Percentiles rank a stretch among this genome's conserved stretches.
These are phyloP conservation scores for Platichthys stellatus DNA, from an alignment of 2,113 vertebrate species.

Conservation along the genomic window DNA sequence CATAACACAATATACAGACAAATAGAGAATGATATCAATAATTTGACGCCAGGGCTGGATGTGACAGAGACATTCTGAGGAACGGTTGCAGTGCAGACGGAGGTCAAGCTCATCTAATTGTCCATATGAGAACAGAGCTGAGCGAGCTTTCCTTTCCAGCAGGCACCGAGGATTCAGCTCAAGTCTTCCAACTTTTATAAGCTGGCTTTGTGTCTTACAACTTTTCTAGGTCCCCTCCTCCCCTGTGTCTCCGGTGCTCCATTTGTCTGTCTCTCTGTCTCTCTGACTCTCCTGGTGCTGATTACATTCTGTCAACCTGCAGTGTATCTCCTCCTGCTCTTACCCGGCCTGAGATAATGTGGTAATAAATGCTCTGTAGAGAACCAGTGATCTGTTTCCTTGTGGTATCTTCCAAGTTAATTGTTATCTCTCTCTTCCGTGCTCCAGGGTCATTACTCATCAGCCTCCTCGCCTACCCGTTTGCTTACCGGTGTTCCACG, in stretches of 20 bases:
- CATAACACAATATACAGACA: no score
- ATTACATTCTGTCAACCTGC: neutral
- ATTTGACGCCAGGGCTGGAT: no score
- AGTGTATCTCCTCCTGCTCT: neutral
- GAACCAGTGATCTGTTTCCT: neutral
- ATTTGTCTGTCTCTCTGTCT: neutral
- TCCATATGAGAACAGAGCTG: no score
- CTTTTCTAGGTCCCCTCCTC: neutral
- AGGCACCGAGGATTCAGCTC: neutral
- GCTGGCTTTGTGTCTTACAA: neutral
- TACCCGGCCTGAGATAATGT: neutral
- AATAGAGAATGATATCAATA: no score
- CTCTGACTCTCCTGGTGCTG: neutral
- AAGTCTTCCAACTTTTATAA: neutral
- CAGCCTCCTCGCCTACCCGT: neutral
- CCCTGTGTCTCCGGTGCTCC: neutral
- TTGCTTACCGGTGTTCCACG: neutral
- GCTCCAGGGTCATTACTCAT: neutral
- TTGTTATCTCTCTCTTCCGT: neutral
- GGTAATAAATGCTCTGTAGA: neutral
- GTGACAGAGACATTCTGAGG: no score
- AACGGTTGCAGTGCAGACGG: no score
- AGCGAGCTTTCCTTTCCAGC: neutral
- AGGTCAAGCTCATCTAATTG: no score
- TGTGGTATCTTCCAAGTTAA: neutral